A percentile compares a stretch with the other conserved stretches of the same genome.
phyloP scores from a whole-genome alignment of 2,888 invertebrate species.

The Phengaris alcon region DNA sequence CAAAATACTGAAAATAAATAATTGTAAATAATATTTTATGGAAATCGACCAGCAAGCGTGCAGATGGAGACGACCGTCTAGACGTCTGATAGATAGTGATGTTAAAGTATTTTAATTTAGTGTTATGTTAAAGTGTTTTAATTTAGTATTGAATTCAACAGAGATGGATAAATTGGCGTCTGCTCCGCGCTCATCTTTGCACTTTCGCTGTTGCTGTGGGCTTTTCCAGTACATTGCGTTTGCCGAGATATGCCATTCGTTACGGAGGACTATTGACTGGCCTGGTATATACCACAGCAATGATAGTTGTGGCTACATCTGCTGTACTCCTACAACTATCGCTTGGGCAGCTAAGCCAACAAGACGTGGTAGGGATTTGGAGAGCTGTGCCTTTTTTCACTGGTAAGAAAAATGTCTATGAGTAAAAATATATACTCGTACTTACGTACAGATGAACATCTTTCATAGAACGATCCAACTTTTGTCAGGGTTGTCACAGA shows the following conservation, averaged over 20 bases:
- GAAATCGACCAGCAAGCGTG: no score
- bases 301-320: constrained; percentile 76
- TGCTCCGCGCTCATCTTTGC: constrained; percentile 61
- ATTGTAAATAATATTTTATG: no score
- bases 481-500: no score
- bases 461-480: no score
- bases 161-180: constrained; percentile 54
- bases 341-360: constrained; percentile 82
- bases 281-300: constrained; percentile 69
- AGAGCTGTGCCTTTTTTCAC: constrained; percentile 82
- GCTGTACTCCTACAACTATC: constrained; percentile 81
- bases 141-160: constrained; percentile 35
- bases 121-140: no score
- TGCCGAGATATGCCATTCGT: constrained; percentile 75
- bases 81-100: no score
- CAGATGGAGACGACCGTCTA: no score
- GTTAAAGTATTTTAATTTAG: no score
- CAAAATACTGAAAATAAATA: no score
- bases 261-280: constrained; percentile 76
- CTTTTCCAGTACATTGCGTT: constrained; percentile 79
- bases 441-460: no score
- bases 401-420: constrained; percentile 60
- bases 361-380: constrained; percentile 82
- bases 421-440: no score
- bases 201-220: constrained; percentile 78